Base-by-base conservation (phyloP, 2,797 vertebrate species). In the Intellagama lesueurii region DNA sequence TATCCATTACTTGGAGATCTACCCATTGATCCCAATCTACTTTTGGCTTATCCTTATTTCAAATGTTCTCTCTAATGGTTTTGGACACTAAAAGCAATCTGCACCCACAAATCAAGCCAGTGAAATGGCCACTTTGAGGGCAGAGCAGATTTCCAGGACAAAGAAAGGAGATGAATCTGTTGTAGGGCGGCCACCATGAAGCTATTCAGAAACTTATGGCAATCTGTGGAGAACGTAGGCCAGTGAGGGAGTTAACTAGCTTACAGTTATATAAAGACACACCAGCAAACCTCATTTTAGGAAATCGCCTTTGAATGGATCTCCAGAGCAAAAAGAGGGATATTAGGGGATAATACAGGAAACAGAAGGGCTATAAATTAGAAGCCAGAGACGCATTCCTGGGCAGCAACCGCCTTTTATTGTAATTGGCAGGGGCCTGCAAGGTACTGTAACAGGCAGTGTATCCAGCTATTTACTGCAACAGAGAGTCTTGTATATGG, bases 391-490 rank as follows among this genome's bases (percentile, higher is more conserved):
- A 92, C 91, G 69, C 94, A 94, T 95, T 93, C 92, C 91, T 82
- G 76, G 90, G 89, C 92, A 94, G 86, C 94, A 93, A 89, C 86
- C 94, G 94, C 95, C 89, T 95, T 94, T 95, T 93, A 87, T 73
- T 93, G 91, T 91, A 95, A 95, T 96, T 96, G 96, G 91, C 93
- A 93, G 90, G 91, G 87, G 93, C 92, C 92, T 95, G 94, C 91
- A 91, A 95, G 92, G 79, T 85, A 68, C 44, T 85, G 92, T 91
- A 40, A 83, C 76, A 83, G 84, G 80, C 85, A 89, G 91, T 91
- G 44, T 49, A 88, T 82, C 90, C 70, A 30, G 30, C 56, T 80
- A 83, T 85, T 91, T 88, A 81, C 70, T 83, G 76, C 78, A 85
- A 76, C 86, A 88, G 79, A 85, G 76, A 28, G 68, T n/a, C 72